Base-by-base conservation (phyloP, 2,888 invertebrate species). In the Scaeva pyrastri region DNA sequence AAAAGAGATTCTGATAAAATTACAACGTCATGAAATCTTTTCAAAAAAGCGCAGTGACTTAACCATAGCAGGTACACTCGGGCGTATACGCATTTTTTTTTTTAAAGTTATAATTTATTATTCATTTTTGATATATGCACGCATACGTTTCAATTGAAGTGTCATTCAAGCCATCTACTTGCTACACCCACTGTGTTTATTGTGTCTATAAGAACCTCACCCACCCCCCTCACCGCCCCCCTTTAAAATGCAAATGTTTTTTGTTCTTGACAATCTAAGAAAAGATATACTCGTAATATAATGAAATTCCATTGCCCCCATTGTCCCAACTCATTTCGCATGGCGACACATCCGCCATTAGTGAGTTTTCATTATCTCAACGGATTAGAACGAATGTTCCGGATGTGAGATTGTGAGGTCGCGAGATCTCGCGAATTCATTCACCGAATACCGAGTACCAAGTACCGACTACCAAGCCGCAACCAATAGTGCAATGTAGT, bases 361-460 rank as follows among this genome's bases (percentile, higher is more conserved):
- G 85, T 80, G 76, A 70, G 76, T 73, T 80, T 80, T 77, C 80
- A 85, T 85, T 77, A 85, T 85, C 73, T 80, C 76, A 76, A 66
- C 62, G 76, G 73, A 85, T 85, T 80, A 72, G 76, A 80, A 80
- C 76, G 80, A 85, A 85, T 80, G 85, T 77, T 70, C 36, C 23
- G 73, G 68, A 70, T 80, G 76, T 76, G 80, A 80, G 76, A 76
- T 73, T 80, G 72, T 76, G 76, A 76, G 76, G 80, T 73, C 73
- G 76, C 56, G 72, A 68, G 55, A 66, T 60, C 66, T 50, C 71
- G 41, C 50, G 16, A 73, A 73, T 73, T 78, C 55, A 36, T 66
- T 50, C 64, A 14, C 41, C 31, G 31, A 8, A 7, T 31, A 31
- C 31, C 31, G 31, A 31, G 31, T 31, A 31, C 66, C 66, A 62